phyloP scores from a whole-genome alignment of 2,113 vertebrate species.

The Tachysurus fulvidraco region DNA sequence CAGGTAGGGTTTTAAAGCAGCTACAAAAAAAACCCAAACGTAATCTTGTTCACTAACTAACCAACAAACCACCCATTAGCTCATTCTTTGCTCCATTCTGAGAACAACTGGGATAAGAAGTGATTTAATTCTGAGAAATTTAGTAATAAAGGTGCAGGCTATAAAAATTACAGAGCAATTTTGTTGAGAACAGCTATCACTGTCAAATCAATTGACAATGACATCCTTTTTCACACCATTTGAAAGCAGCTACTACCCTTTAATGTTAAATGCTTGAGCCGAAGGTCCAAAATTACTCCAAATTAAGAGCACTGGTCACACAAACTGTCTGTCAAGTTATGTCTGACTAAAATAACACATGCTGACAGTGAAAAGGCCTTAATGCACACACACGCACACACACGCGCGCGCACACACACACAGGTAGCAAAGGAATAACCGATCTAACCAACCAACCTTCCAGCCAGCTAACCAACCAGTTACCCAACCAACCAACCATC shows the following conservation, averaged over 20 bases:
- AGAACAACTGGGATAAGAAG: not conserved
- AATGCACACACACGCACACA: too few relatives aligned
- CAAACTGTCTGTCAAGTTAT: not conserved
- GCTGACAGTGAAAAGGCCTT: too few relatives aligned
- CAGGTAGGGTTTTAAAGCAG: not conserved
- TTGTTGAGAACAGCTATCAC: constrained; percentile 8
- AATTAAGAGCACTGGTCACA: not conserved
- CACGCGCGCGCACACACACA: too few relatives aligned
- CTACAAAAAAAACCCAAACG: not conserved
- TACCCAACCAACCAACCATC: too few relatives aligned
- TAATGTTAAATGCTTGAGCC: not conserved
- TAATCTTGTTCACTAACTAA: not conserved
- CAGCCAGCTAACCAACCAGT: too few relatives aligned
- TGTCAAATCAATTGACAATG: constrained; percentile 15
- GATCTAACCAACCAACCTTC: not conserved
- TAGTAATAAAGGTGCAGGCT: constrained; percentile 1
- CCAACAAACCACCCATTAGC: not conserved
- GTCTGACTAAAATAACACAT: too few relatives aligned
- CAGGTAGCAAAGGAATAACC: too few relatives aligned
- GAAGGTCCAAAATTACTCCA: not conserved
- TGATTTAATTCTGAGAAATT: constrained; percentile 9
- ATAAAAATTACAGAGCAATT: constrained; percentile 4
- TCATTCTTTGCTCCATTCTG: not conserved
- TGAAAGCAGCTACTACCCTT: not conserved
- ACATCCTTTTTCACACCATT: not conserved